Evolutionary conservation across 2,888 invertebrate genomes (phyloP).

Genomic region (Leucania comma): DNA sequence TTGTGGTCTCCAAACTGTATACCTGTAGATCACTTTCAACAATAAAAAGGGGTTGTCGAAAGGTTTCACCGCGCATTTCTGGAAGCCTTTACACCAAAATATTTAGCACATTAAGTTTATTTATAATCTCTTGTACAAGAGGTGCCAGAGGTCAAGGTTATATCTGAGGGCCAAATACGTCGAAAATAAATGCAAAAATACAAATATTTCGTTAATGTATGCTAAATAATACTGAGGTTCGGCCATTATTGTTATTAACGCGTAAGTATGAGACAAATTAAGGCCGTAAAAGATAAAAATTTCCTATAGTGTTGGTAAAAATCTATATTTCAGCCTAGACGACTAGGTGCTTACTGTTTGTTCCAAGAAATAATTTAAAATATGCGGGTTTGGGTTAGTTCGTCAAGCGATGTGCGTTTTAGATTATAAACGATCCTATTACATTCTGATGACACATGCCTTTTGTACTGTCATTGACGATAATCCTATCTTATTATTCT

Average conservation of each 20-base stretch:
- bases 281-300: slow-evolving; percentile 15
- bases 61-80: neutral
- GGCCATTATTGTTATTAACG: slow-evolving; percentile 1
- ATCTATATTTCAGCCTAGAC: slow-evolving; percentile 12
- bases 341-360: neutral
- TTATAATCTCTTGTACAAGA: slow-evolving; percentile 13
- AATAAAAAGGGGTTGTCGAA: neutral
- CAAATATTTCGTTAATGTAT: slow-evolving; percentile 21
- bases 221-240: slow-evolving; percentile 1
- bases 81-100: slow-evolving; percentile 10
- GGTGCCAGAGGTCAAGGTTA: slow-evolving; percentile 26
- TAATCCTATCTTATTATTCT: neutral
- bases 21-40: neutral
- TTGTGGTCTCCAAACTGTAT: neutral
- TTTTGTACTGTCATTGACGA: neutral
- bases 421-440: slow-evolving; percentile 38
- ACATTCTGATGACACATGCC: slow-evolving; percentile 11
- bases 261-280: slow-evolving; percentile 18
- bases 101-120: slow-evolving; percentile 1
- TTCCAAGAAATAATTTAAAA: slow-evolving; percentile 22
- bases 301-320: neutral
- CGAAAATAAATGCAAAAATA: slow-evolving; percentile 6
- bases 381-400: slow-evolving; percentile 1
- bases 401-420: slow-evolving; percentile 12
- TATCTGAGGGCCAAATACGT: slow-evolving; percentile 1